Base-by-base conservation (phyloP, 30 jellyfish, hydroid and myxozoan species). In the Cassiopea xamachana region DNA sequence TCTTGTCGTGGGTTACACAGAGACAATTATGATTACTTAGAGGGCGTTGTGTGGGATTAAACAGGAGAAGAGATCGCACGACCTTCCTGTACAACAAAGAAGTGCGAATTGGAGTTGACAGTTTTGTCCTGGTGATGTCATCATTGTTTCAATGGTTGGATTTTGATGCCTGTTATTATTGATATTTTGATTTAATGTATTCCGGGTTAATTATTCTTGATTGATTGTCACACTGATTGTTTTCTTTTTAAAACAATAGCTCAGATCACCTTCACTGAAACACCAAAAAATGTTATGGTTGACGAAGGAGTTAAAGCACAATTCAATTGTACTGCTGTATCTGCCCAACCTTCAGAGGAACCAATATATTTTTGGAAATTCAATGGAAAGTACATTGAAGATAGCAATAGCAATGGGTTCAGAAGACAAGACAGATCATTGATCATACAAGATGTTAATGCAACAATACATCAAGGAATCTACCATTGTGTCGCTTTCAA, bases 281-380 rank as follows among this genome's bases (percentile, higher is more conserved):
- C 75, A 55, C 95, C 95, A 78, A 79, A 78, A 46, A 62, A 61
- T 68, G 87, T 82, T 18, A 39, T 44, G 15, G 58, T 60, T 9
- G 51, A 27, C 16, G 87, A 77, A 45, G 91, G 95, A 9, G 18
- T 46, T 16, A 78, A 46, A 49, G 79, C 73, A 2, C 81, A 79
- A 27, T 82, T 88, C 74, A 77, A 80, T 46, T 88, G 95, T 70
- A 46, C 73, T 45, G 95, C 90, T 62, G 43, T 1, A 2, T 44
- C 90, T 18, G 85, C 81, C 18, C 45, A 64, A 39, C 95, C 81
- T 1, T 14, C n/a, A 78, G 59, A 64, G 74, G 70, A 39, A 14
- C 95, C 90, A 49, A 7, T 7, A 1, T 88, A 88, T 59, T 88
- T 88, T 80, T 88, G 95, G 95, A 88, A 88, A 60, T 58, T 45